Percentiles rank a stretch among this genome's conserved stretches.
Evolutionary conservation across 2,888 invertebrate genomes (phyloP).

Genomic region (Asteroscopus sphinx): DNA sequence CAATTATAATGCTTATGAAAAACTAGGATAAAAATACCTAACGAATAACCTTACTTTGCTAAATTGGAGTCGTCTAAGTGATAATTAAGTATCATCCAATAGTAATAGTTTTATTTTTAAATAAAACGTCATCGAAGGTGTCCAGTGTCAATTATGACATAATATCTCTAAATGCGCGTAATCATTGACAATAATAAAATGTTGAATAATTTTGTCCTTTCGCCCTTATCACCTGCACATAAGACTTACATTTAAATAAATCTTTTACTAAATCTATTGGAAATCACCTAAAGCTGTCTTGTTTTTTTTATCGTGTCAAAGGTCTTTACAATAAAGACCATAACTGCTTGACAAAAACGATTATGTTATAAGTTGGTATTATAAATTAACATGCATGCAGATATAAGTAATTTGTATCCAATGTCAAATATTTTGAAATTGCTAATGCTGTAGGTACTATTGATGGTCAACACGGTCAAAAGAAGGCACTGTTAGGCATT

Average conservation of each 20-base stretch:
- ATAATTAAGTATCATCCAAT: no score
- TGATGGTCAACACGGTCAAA: conserved; percentile 18
- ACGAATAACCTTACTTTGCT: neutral
- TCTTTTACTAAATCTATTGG: conserved; percentile 16
- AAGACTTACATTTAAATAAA: conserved; percentile 30
- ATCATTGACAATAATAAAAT: conserved; percentile 50
- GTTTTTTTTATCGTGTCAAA: neutral
- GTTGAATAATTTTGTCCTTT: conserved; percentile 16
- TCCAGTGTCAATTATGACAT: conserved; percentile 59
- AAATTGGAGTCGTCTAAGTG: neutral
- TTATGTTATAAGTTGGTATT: neutral
- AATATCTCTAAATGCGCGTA: conserved; percentile 49
- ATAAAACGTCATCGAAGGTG: conserved; percentile 59
- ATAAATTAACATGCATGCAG: conserved; percentile 7
- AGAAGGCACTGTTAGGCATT: conserved; percentile 13
- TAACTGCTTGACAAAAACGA: conserved; percentile 3
- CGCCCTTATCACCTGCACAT: conserved; percentile 19
- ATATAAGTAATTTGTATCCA: conserved; percentile 8
- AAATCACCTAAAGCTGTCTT: neutral
- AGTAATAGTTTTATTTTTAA: no score
- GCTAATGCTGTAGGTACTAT: conserved; percentile 10
- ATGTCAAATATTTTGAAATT: conserved; percentile 35
- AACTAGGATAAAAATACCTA: neutral
- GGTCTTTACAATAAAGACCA: conserved; percentile 11
- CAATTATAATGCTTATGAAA: neutral